Percentiles rank a stretch among this genome's conserved stretches.
Evolutionary conservation across 2,797 vertebrate species (phyloP).

Genomic region (Sarcophilus harrisii): DNA sequence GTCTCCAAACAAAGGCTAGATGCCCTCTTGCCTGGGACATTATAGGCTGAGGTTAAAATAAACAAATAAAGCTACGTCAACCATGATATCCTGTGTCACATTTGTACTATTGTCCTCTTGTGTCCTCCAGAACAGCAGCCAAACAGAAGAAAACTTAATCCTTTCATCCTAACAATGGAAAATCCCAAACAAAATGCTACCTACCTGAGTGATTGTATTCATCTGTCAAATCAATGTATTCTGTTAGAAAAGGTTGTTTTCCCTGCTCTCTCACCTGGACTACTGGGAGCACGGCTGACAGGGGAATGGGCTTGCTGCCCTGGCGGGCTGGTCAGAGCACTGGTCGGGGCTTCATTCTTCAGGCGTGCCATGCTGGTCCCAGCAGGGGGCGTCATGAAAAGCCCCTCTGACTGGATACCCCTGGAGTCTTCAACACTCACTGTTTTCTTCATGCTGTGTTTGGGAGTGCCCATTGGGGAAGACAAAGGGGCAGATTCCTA

Average conservation of each 20-base stretch:
- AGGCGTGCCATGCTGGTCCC: constrained; percentile 62
- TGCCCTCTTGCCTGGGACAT: not conserved
- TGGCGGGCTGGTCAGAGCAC: constrained; percentile 59
- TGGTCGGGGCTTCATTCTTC: constrained; percentile 73
- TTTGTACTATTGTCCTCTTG: not conserved
- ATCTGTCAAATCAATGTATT: accelerated
- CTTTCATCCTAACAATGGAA: not conserved
- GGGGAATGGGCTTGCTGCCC: constrained; percentile 62
- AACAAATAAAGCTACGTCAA: too few relatives aligned
- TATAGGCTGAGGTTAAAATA: not conserved
- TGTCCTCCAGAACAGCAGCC: not conserved
- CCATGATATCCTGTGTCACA: not conserved
- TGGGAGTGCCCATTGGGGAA: constrained; percentile 83
- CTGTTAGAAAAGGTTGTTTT: too few relatives aligned
- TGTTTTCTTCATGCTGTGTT: constrained; percentile 76
- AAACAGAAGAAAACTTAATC: not conserved
- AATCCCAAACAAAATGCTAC: not conserved
- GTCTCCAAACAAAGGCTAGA: not conserved
- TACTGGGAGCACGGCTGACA: constrained; percentile 62
- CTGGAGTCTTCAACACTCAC: constrained; percentile 73
- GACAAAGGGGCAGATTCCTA: constrained; percentile 84
- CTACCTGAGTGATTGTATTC: not conserved
- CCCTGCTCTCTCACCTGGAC: constrained; percentile 84
- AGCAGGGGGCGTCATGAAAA: constrained; percentile 79
- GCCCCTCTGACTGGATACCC: constrained; percentile 67